These are phyloP conservation scores for Catalaphyllia jardinei DNA, from an alignment of 64 coral and sea anemone genomes.

Conservation along the genomic window DNA sequence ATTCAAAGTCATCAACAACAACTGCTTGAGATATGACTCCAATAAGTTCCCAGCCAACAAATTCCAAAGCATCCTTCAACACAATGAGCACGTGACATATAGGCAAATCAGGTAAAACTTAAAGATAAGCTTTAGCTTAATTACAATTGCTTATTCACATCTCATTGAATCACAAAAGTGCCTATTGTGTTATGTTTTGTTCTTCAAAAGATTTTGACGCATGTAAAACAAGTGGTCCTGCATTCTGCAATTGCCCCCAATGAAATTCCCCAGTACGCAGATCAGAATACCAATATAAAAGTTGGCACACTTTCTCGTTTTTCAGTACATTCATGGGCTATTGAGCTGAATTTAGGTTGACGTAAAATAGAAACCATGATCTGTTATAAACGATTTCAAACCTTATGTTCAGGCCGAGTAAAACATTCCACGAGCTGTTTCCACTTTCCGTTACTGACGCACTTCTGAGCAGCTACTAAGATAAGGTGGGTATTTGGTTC, in stretches of 20 bases:
- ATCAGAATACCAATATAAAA: no score
- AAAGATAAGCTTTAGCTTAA: not conserved
- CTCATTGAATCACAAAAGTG: no score
- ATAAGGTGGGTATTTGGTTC: conserved; percentile 35
- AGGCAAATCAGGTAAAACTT: no score
- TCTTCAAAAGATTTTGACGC: no score
- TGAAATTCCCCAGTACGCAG: no score
- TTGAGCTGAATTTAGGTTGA: not conserved
- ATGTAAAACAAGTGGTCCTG: no score
- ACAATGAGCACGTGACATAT: not conserved
- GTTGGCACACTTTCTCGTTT: no score
- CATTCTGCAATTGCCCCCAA: no score
- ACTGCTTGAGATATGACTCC: conserved; percentile 32
- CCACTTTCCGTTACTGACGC: not conserved
- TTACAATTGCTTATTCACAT: not conserved
- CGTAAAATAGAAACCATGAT: not conserved
- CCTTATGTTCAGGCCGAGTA: conserved; percentile 24
- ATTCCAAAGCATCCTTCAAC: conserved; percentile 49
- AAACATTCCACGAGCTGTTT: conserved; percentile 9
- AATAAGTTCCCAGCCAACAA: conserved; percentile 75
- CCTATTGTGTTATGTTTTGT: no score
- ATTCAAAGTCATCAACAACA: not conserved
- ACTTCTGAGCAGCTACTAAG: conserved; percentile 24
- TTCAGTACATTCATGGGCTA: no score
- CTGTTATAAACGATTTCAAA: not conserved